These are phyloP conservation scores for Prosapia bicincta DNA, from an alignment of 2,888 invertebrate genomes.

Conservation along the genomic window DNA sequence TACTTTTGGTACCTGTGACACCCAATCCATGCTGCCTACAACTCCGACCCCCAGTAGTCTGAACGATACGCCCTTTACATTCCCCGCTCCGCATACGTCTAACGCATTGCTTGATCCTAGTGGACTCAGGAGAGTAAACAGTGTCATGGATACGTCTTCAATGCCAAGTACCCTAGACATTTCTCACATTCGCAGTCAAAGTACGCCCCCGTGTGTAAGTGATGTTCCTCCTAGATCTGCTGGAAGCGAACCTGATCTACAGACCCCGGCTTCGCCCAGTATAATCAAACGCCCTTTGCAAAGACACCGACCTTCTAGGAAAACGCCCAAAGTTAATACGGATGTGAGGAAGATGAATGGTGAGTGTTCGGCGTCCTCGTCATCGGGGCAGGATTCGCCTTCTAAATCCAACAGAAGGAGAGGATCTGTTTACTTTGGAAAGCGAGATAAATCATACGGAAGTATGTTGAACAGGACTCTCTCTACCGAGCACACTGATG, in stretches of 20 bases:
- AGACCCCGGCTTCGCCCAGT: constrained; percentile 16
- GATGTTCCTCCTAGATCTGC: not conserved
- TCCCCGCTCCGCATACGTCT: constrained; percentile 9
- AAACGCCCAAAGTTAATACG: constrained; percentile 19
- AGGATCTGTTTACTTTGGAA: constrained; percentile 26
- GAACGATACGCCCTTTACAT: constrained; percentile 29
- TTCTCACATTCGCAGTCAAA: constrained; percentile 16
- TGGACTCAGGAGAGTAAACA: constrained; percentile 20
- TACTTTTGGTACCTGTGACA: not conserved
- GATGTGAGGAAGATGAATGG: constrained; percentile 23
- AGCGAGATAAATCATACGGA: constrained; percentile 21
- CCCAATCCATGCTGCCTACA: not conserved
- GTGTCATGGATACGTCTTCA: constrained; percentile 21
- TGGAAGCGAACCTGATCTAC: constrained; percentile 6
- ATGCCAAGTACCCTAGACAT: not conserved
- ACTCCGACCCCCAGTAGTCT: constrained; percentile 23
- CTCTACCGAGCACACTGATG: constrained; percentile 44
- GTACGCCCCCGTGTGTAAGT: constrained; percentile 14
- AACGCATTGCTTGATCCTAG: constrained; percentile 3
- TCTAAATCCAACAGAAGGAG: constrained; percentile 41
- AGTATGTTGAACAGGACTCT: constrained; percentile 16
- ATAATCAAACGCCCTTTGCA: constrained; percentile 9
- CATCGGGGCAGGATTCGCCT: constrained; percentile 48
- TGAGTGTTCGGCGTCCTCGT: constrained; percentile 42
- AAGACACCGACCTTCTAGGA: constrained; percentile 21